Evolutionary conservation across 2,113 vertebrate genomes (phyloP).

Genomic region (Myotis davidii): DNA sequence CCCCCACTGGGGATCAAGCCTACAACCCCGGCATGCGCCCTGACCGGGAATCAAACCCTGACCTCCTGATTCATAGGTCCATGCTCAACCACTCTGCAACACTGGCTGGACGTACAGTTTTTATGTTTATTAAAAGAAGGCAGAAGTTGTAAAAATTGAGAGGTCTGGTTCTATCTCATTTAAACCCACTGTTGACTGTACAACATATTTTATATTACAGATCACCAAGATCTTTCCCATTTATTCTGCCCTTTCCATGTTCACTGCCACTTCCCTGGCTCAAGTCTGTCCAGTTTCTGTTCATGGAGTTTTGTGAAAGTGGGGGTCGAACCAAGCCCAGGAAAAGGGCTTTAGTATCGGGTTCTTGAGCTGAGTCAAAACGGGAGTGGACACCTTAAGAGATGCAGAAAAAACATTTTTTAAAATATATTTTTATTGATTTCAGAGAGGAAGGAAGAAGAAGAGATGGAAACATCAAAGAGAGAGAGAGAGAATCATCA

Average conservation of each 20-base stretch:
- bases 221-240: not conserved
- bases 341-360: not conserved
- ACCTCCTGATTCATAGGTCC: no score
- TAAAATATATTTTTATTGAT: no score
- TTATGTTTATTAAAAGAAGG: slow-evolving; percentile 21
- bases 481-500: no score
- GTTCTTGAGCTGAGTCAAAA: not conserved
- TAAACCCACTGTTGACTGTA: not conserved
- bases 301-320: not conserved
- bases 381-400: not conserved
- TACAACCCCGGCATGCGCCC: no score
- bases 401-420: not conserved
- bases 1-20: no score
- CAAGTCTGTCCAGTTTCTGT: not conserved
- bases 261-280: not conserved
- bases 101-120: not conserved
- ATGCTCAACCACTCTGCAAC: no score
- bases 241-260: not conserved
- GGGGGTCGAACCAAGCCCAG: not conserved
- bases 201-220: not conserved
- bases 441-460: no score
- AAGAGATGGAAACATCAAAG: no score
- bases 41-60: no score
- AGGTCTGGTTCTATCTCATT: not conserved
- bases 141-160: not conserved